Conservation (phyloP, 2,888 invertebrate species). For the Tachina fera region DNA sequence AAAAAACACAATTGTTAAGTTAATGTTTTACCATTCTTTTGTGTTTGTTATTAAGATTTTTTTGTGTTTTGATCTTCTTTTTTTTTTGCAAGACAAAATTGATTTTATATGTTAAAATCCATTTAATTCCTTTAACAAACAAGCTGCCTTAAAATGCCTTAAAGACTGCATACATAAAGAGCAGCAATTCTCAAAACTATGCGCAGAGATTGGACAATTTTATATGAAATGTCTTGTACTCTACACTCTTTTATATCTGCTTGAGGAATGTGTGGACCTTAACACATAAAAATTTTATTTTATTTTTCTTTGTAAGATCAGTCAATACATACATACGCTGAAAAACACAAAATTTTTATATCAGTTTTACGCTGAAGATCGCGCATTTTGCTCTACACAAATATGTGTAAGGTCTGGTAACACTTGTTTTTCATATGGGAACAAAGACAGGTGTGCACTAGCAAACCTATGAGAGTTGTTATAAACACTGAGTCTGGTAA, state of each 20-base stretch:
- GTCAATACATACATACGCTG: no score
- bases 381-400: no score
- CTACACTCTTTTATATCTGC: conserved; percentile 18
- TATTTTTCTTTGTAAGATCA: no score
- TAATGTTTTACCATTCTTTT: conserved; percentile 61
- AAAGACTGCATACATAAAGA: conserved; percentile 38
- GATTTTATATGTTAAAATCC: conserved; percentile 68
- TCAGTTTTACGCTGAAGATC: no score
- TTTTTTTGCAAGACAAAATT: conserved; percentile 38
- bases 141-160: conserved; percentile 55
- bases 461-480: no score
- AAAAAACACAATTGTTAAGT: conserved; percentile 46
- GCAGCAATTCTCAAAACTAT: conserved; percentile 43
- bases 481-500: no score
- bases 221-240: not conserved
- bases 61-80: not conserved
- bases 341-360: no score
- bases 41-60: conserved; percentile 39
- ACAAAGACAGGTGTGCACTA: no score
- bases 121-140: conserved; percentile 65
- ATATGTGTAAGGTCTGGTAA: no score
- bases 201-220: conserved; percentile 35
- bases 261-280: no score
- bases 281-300: no score
- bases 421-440: no score